These are phyloP conservation scores for Nothocercus julius DNA, from an alignment of 2,113 vertebrate genomes.

Conservation along the genomic window DNA sequence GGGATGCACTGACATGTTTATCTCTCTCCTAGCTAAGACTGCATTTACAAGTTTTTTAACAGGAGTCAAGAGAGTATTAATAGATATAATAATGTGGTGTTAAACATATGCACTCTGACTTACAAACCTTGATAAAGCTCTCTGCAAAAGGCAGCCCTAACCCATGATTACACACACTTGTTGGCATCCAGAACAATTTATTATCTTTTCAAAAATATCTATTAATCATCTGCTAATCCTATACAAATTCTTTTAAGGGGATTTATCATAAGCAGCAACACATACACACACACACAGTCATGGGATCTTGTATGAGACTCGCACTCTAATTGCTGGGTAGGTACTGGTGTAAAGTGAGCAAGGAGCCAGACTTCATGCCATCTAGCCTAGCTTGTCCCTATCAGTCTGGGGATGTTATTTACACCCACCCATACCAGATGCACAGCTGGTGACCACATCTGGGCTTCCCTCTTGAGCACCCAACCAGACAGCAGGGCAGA, in stretches of 20 bases:
- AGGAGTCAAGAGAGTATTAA: constrained; percentile 21
- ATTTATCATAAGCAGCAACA: not conserved
- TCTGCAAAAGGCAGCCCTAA: not conserved
- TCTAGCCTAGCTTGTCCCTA: not conserved
- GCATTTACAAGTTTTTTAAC: constrained; percentile 9
- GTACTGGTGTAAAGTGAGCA: not conserved
- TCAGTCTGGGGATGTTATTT: not conserved
- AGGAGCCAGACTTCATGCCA: not conserved
- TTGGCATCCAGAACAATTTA: not conserved
- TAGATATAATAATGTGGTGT: not conserved
- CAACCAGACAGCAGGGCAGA: not conserved
- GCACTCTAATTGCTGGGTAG: not conserved
- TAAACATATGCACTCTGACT: not conserved
- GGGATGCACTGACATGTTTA: constrained; percentile 32
- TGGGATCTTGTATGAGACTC: not conserved
- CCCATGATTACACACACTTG: not conserved
- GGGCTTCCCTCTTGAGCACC: not conserved
- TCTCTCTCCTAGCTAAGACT: constrained; percentile 42
- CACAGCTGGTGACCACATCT: not conserved
- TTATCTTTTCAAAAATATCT: not conserved
- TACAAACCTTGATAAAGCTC: not conserved
- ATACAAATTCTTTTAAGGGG: not conserved
- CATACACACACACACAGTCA: not conserved
- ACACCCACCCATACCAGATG: not conserved
- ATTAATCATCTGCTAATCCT: not conserved